Percentiles rank a stretch among this genome's conserved stretches.
These are phyloP conservation scores for Galeopsomyia nigrocyanea DNA, from an alignment of 2,888 invertebrate genomes.

Conservation along the genomic window DNA sequence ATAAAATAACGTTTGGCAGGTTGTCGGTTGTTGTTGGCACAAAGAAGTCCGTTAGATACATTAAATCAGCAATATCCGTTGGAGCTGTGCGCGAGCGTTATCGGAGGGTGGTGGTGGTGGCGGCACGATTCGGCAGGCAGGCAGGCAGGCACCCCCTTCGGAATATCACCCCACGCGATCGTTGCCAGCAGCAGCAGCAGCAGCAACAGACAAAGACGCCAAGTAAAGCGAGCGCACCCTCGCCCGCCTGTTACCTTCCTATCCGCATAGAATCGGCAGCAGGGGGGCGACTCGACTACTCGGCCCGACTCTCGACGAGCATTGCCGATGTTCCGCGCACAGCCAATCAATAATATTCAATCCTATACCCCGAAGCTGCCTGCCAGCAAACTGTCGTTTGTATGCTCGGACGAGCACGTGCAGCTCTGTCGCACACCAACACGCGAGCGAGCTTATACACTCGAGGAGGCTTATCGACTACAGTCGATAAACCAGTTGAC, in stretches of 20 bases:
- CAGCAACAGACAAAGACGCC: background rate
- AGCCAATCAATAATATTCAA: conserved; percentile 17
- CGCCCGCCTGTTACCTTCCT: background rate
- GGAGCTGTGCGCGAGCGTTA: no score
- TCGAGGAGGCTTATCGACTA: no score
- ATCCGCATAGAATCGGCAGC: background rate
- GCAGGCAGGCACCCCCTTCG: background rate
- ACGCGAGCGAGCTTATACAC: no score
- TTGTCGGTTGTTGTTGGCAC: no score
- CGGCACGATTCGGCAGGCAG: conserved; percentile 48
- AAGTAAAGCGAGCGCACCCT: background rate
- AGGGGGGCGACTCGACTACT: background rate
- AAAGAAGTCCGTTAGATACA: no score
- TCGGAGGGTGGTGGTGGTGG: conserved; percentile 11
- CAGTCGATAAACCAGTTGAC: no score
- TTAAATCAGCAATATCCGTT: no score
- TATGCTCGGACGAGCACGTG: background rate
- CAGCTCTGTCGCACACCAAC: no score
- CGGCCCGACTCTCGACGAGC: background rate
- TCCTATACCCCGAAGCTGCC: no score
- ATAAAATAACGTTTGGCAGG: no score
- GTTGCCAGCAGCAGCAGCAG: no score
- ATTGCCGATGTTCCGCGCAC: background rate
- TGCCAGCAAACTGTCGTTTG: conserved; percentile 12
- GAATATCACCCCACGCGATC: background rate